phyloP scores from a whole-genome alignment of 2,113 vertebrate species.

The Megaceryle torquata region DNA sequence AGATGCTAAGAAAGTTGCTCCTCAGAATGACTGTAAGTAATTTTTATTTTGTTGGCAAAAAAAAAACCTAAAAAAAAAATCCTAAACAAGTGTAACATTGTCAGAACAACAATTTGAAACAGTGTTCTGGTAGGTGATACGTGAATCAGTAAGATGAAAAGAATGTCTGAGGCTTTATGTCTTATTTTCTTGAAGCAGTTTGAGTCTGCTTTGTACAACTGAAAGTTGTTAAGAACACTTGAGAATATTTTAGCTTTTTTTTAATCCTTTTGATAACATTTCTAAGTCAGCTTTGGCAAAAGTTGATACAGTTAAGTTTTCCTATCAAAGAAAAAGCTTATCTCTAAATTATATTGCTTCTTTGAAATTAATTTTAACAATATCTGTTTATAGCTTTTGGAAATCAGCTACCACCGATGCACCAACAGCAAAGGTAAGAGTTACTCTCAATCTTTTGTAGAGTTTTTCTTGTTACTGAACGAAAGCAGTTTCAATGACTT shows the following conservation, averaged over 20 bases:
- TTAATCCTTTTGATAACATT: not conserved
- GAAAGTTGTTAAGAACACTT: not conserved
- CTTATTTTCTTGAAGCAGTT: not conserved
- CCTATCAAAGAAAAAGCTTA: not conserved
- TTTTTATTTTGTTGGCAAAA: conserved; percentile 29
- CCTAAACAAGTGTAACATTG: conserved; percentile 23
- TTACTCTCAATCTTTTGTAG: not conserved
- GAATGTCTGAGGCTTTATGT: not conserved
- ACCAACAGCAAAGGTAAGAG: conserved; percentile 88
- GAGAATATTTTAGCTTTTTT: not conserved
- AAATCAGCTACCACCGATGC: conserved; percentile 87
- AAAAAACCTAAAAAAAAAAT: not conserved
- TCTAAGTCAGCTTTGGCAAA: not conserved
- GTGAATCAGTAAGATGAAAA: not conserved
- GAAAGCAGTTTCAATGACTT: not conserved
- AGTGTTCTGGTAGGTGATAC: conserved; percentile 16
- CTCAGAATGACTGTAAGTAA: conserved; percentile 93
- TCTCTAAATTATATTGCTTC: not conserved
- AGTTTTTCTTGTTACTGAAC: not conserved
- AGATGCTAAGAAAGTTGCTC: conserved; percentile 97
- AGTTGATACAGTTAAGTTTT: not conserved
- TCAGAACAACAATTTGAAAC: conserved; percentile 15
- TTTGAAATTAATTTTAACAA: conserved; percentile 5
- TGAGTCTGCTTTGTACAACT: not conserved
- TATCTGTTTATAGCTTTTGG: conserved; percentile 82